Conservation (phyloP, 2,888 invertebrate genomes). For the Lomographa bimaculata region DNA sequence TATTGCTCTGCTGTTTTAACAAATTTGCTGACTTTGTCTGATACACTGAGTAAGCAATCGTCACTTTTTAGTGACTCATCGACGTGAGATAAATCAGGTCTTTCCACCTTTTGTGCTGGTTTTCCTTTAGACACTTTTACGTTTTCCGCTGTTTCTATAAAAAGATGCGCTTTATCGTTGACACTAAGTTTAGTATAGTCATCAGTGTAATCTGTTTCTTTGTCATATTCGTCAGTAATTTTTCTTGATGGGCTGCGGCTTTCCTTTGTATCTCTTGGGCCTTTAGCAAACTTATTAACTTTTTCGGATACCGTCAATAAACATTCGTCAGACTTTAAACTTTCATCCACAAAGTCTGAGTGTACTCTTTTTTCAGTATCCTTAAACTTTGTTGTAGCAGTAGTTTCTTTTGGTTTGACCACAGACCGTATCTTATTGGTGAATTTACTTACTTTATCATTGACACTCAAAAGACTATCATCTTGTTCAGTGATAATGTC, state of each 20-base stretch:
- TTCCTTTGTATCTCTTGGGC: slow-evolving; percentile 60
- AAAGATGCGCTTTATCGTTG: slow-evolving; percentile 86
- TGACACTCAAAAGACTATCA: slow-evolving; percentile 80
- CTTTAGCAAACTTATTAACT: slow-evolving; percentile 86
- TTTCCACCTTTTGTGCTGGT: slow-evolving; percentile 62
- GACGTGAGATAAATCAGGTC: slow-evolving; percentile 80
- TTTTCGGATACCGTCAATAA: slow-evolving; percentile 87
- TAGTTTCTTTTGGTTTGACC: slow-evolving; percentile 53
- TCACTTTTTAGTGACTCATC: slow-evolving; percentile 84
- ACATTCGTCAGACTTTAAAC: slow-evolving; percentile 84
- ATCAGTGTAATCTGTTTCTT: slow-evolving; percentile 76
- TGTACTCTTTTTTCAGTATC: slow-evolving; percentile 65
- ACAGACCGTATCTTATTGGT: slow-evolving; percentile 65
- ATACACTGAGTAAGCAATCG: slow-evolving; percentile 85
- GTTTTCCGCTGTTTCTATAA: slow-evolving; percentile 85
- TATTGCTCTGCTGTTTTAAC: slow-evolving; percentile 85
- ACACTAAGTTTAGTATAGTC: slow-evolving; percentile 83
- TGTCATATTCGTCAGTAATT: slow-evolving; percentile 77
- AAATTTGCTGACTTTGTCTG: slow-evolving; percentile 86
- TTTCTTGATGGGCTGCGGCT: slow-evolving; percentile 64
- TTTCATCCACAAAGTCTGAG: slow-evolving; percentile 78
- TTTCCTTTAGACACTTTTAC: slow-evolving; percentile 69
- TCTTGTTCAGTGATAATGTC: slow-evolving; percentile 68
- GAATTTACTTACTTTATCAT: slow-evolving; percentile 82
- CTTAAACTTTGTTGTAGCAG: slow-evolving; percentile 53